These are phyloP conservation scores for Cenopis cana DNA, from an alignment of 2,888 invertebrate genomes.

Conservation along the genomic window DNA sequence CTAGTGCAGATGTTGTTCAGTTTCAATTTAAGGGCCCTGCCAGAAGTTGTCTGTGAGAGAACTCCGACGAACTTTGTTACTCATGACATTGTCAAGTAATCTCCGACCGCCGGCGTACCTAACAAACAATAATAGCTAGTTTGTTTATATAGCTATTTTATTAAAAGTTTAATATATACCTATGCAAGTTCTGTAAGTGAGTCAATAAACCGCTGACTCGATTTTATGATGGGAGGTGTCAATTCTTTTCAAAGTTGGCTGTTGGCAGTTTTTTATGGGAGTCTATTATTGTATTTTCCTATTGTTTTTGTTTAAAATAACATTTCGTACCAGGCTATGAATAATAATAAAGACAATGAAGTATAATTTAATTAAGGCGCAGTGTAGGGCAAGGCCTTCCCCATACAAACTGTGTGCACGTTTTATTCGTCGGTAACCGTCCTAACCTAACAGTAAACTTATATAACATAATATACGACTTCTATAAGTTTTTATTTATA, in stretches of 20 bases:
- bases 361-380: not conserved
- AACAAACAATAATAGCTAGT: constrained; percentile 52
- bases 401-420: no score
- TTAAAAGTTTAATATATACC: not conserved
- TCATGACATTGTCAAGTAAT: constrained; percentile 82
- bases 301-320: not conserved
- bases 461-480: no score
- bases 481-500: no score
- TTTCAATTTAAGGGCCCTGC: constrained; percentile 81
- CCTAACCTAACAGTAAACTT: no score
- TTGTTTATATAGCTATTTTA: constrained; percentile 20
- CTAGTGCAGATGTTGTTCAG: constrained; percentile 79
- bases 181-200: not conserved
- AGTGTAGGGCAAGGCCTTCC: no score
- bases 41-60: constrained; percentile 71
- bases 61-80: constrained; percentile 76
- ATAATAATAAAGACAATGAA: not conserved
- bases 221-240: no score
- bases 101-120: constrained; percentile 66
- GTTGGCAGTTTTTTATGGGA: not conserved
- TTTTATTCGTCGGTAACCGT: no score
- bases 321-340: not conserved
- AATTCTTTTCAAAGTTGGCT: not conserved
- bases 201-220: not conserved
- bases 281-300: not conserved